These are phyloP conservation scores for Mythimna ferrago DNA, from an alignment of 2,888 invertebrate species.

Conservation along the genomic window DNA sequence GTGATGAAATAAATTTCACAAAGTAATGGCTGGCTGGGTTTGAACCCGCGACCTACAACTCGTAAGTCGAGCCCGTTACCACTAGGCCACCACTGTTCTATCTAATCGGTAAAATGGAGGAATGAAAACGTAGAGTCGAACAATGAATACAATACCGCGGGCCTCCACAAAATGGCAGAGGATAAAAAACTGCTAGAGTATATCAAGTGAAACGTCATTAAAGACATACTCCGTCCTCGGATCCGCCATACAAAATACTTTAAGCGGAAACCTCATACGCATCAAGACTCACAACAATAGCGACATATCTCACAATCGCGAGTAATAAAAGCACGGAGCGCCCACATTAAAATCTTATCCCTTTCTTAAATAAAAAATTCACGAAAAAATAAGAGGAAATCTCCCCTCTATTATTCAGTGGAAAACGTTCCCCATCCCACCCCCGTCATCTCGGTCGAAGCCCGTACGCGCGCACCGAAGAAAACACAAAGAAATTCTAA, in stretches of 20 bases:
- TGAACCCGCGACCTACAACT: too few relatives aligned
- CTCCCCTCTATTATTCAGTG: conserved; percentile 88
- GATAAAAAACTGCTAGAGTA: conserved; percentile 65
- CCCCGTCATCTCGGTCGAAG: conserved; percentile 70
- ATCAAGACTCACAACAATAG: conserved; percentile 86
- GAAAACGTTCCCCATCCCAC: conserved; percentile 74
- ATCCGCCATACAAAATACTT: conserved; percentile 86
- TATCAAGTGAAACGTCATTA: conserved; percentile 85
- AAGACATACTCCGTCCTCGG: conserved; percentile 72
- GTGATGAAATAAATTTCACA: too few relatives aligned
- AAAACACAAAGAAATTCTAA: conserved; percentile 83
- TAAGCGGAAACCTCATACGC: conserved; percentile 89
- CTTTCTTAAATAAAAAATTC: conserved; percentile 91
- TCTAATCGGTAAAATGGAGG: conserved; percentile 14
- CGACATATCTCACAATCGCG: conserved; percentile 85
- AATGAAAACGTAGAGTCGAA: conserved; percentile 21
- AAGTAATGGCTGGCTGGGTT: too few relatives aligned
- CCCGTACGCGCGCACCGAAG: conserved; percentile 68
- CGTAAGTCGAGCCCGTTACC: too few relatives aligned
- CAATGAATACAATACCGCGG: conserved; percentile 59
- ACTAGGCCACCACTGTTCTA: neutral
- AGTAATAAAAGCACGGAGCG: conserved; percentile 88
- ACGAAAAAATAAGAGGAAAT: conserved; percentile 89
- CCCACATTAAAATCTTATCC: conserved; percentile 91
- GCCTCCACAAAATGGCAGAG: conserved; percentile 65